Conservation (phyloP, 2,888 invertebrate genomes). For the Chamaedrilus cognettii region DNA sequence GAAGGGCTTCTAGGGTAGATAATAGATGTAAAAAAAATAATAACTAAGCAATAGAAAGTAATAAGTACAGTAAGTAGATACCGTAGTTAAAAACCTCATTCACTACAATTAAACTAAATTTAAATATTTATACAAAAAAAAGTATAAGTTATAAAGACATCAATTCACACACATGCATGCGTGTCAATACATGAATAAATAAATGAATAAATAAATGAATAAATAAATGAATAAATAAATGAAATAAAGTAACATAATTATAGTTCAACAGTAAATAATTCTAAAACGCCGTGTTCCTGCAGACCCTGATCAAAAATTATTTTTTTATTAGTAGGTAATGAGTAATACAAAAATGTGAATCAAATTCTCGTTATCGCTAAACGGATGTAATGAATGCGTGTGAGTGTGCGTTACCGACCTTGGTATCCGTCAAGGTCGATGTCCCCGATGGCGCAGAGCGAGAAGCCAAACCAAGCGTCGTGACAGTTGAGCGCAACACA, state of each 20-base stretch:
- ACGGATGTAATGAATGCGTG: neutral
- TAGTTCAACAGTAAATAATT: too few relatives aligned
- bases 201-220: too few relatives aligned
- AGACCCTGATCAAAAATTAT: neutral
- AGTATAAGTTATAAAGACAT: too few relatives aligned
- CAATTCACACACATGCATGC: too few relatives aligned
- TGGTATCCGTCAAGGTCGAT: constrained; percentile 91
- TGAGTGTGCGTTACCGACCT: constrained; percentile 60
- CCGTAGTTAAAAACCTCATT: neutral
- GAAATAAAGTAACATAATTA: too few relatives aligned
- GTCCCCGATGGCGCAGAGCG: constrained; percentile 88
- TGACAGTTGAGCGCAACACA: constrained; percentile 47
- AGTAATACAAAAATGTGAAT: too few relatives aligned
- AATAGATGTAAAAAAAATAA: neutral
- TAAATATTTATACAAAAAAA: too few relatives aligned
- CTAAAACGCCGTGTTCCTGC: neutral
- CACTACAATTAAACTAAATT: neutral
- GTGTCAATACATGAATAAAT: too few relatives aligned
- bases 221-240: too few relatives aligned
- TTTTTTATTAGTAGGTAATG: too few relatives aligned
- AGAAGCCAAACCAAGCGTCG: constrained; percentile 76
- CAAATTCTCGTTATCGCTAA: too few relatives aligned
- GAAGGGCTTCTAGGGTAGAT: too few relatives aligned
- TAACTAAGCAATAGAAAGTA: neutral
- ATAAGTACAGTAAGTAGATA: neutral